A percentile compares a stretch with the other conserved stretches of the same genome.
phyloP scores from a whole-genome alignment of 2,888 invertebrate genomes.

The Aromia moschata region DNA sequence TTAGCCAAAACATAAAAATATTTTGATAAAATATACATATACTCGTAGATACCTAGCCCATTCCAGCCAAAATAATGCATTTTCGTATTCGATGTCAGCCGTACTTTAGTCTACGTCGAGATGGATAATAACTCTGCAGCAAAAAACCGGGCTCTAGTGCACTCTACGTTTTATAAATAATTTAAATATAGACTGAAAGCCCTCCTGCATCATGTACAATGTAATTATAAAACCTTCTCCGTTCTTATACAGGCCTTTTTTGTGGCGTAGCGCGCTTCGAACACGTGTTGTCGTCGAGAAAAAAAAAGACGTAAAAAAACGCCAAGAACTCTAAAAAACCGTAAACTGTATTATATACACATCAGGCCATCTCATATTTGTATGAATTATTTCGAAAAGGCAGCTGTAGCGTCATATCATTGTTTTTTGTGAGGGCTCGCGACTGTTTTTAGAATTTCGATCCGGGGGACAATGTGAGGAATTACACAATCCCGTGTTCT shows the following conservation, averaged over 20 bases:
- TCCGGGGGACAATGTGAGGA: conserved; percentile 39
- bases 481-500: not conserved
- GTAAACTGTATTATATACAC: conserved; percentile 39
- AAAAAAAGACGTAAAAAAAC: conserved; percentile 39
- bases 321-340: conserved; percentile 40
- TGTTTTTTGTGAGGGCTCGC: conserved; percentile 48
- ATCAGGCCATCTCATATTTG: conserved; percentile 42
- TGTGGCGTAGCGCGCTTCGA: conserved; percentile 37
- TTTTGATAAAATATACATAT: too few relatives aligned
- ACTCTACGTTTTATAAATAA: conserved; percentile 30
- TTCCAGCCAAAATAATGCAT: too few relatives aligned
- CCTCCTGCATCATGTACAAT: conserved; percentile 31
- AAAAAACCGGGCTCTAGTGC: conserved; percentile 25
- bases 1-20: too few relatives aligned
- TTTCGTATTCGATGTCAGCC: too few relatives aligned
- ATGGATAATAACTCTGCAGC: conserved; percentile 4
- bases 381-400: conserved; percentile 47
- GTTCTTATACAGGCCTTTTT: conserved; percentile 35
- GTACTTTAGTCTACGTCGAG: too few relatives aligned
- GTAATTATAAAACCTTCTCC: conserved; percentile 33
- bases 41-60: too few relatives aligned
- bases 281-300: conserved; percentile 44
- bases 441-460: conserved; percentile 48
- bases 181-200: conserved; percentile 35
- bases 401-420: conserved; percentile 46